phyloP scores from a whole-genome alignment of 2,888 invertebrate species.

The Philereme transversata region DNA sequence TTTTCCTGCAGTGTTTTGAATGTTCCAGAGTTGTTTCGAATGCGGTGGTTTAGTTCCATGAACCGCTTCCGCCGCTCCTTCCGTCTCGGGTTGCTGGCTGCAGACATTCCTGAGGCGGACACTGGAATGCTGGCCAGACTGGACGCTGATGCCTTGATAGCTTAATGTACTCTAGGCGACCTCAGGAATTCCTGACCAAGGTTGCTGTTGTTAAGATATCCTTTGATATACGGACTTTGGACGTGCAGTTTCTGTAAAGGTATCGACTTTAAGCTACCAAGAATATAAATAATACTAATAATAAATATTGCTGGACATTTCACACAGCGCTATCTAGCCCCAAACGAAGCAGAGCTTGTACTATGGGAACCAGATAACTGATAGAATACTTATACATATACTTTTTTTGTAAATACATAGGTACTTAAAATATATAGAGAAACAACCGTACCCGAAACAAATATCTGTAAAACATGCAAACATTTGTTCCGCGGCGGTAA shows the following conservation, averaged over 20 bases:
- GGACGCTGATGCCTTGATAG: constrained; percentile 70
- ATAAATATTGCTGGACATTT: no score
- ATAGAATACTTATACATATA: no score
- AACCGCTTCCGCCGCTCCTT: constrained; percentile 83
- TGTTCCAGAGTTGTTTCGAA: constrained; percentile 49
- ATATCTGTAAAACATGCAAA: no score
- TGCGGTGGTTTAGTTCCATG: constrained; percentile 60
- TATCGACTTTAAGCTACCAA: not conserved
- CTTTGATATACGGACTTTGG: constrained; percentile 1
- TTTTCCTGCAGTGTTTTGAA: constrained; percentile 28
- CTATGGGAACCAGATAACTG: no score
- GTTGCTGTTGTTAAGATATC: constrained; percentile 35
- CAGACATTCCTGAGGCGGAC: constrained; percentile 74
- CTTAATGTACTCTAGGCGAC: constrained; percentile 66
- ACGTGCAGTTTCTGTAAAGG: not conserved
- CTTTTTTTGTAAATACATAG: no score
- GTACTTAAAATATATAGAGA: no score
- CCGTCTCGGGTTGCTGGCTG: constrained; percentile 81
- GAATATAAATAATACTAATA: no score
- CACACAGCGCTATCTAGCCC: no score
- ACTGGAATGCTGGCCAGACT: constrained; percentile 76
- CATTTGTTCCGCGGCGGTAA: no score
- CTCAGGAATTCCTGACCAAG: constrained; percentile 66
- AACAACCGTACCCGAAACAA: no score
- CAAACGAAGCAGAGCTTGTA: no score